These are phyloP conservation scores for Mesochorus sp. DNA, from an alignment of 2,888 invertebrate genomes.

Conservation along the genomic window DNA sequence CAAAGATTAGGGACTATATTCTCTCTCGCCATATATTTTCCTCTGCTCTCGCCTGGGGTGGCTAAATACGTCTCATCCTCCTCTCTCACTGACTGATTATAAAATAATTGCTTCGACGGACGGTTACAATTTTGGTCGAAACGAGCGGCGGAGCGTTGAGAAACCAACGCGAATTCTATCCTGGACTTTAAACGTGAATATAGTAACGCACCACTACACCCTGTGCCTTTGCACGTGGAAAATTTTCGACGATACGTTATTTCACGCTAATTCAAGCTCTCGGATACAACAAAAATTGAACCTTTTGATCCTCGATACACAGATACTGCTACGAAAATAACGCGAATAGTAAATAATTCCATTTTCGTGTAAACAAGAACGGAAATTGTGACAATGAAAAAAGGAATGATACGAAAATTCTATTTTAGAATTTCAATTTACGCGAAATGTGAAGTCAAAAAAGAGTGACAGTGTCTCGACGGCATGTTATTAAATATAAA, in stretches of 20 bases:
- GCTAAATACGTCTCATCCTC: constrained; percentile 2
- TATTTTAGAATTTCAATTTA: too few species aligned
- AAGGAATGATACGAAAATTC: too few species aligned
- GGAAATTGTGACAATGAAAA: too few species aligned
- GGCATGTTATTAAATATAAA: too few species aligned
- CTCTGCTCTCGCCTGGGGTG: neutral
- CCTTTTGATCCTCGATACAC: too few species aligned
- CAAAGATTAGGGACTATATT: neutral
- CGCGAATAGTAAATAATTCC: too few species aligned
- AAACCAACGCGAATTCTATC: constrained; percentile 6
- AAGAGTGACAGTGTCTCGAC: too few species aligned
- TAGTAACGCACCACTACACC: neutral
- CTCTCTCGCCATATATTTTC: constrained; percentile 9
- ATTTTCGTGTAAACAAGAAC: too few species aligned
- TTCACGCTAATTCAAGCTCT: constrained; percentile 17
- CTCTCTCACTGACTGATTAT: constrained; percentile 48
- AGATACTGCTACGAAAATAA: too few species aligned
- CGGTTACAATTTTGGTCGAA: constrained; percentile 48
- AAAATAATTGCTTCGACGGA: constrained; percentile 49
- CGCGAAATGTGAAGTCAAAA: too few species aligned
- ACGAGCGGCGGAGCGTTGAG: constrained; percentile 40
- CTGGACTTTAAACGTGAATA: neutral
- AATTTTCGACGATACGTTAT: neutral
- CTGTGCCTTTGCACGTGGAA: neutral
- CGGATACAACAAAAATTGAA: constrained; percentile 7